Evolutionary conservation across 2,797 vertebrate genomes (phyloP).

Genomic region (Setipinna tenuifilis): DNA sequence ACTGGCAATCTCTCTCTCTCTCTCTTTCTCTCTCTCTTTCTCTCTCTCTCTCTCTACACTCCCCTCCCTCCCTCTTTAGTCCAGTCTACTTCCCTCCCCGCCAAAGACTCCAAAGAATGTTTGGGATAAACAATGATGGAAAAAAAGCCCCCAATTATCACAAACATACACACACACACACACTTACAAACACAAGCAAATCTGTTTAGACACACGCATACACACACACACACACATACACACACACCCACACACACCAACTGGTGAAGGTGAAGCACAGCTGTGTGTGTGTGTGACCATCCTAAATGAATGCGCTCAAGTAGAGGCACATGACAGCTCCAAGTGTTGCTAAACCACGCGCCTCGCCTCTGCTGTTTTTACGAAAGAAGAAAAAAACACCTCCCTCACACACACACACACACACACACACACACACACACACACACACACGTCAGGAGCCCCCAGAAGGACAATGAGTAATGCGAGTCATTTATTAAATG

Average conservation of each 20-base stretch:
- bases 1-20: background rate
- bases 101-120: constrained; percentile 7
- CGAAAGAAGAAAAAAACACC: too few species aligned
- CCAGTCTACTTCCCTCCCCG: background rate
- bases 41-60: background rate
- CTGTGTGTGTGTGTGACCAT: background rate
- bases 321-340: constrained; percentile 9
- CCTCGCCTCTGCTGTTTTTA: too few species aligned
- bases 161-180: constrained; percentile 16
- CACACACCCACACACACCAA: background rate
- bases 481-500: constrained; percentile 42
- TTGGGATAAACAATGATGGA: background rate
- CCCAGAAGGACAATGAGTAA: background rate
- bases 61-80: background rate
- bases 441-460: background rate
- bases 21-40: background rate
- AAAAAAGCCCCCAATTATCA: background rate
- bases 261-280: background rate
- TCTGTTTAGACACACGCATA: background rate
- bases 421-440: constrained; percentile 23
- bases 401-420: background rate
- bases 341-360: background rate
- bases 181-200: background rate
- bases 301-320: background rate
- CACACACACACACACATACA: constrained; percentile 10